Base-by-base conservation (phyloP, 2,113 vertebrate genomes). In the Tor tambroides region DNA sequence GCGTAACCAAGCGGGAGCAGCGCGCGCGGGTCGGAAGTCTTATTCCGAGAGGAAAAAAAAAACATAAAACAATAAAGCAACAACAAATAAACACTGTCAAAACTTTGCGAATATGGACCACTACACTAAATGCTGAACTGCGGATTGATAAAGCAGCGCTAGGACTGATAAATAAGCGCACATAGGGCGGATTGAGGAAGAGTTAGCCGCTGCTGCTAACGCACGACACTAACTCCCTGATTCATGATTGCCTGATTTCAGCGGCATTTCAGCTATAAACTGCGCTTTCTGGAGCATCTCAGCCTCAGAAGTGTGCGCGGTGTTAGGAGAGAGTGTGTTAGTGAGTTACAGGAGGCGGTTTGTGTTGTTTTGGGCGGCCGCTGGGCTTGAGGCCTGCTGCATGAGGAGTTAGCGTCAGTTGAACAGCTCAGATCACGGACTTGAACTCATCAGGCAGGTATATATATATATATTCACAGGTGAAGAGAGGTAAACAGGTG, bases 31-130 rank as follows among this genome's bases (percentile, higher is more conserved):
- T 89, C 85, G 56, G 81, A 74, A 69, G 71, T 71, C 43, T 38
- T 26, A 32, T 67, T 83, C 63, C 41, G 28, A 63, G 28, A 61
- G 30, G 82, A 49, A 12, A 88, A 65, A 75, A 83, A 80, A 46
- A 71, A 80, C 74, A 85, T 86, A 84, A 85, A 51, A 84, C n/a
- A 86, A 88, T 69, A 65, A 41, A 67, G 1, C 76, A 83, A 71
- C 21, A 83, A 71, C 63, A 21, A 86, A 69, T 23, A 80, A 86
- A 74, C 23, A 76, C 14, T 80, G 69, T 41, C 54, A 30, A 71
- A 86, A 35, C 56, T 71, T 61, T 56, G 30, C 23, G 87, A 77
- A 46, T 17, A 85, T 67, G 81, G 81, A 61, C n/a, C 43, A 61
- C 19, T 32, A 28, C 28, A 84, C 19, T 56, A 61, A 51, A 14